Base-by-base conservation (phyloP, 2,113 vertebrate genomes). In the Astatoreochromis straeleni region DNA sequence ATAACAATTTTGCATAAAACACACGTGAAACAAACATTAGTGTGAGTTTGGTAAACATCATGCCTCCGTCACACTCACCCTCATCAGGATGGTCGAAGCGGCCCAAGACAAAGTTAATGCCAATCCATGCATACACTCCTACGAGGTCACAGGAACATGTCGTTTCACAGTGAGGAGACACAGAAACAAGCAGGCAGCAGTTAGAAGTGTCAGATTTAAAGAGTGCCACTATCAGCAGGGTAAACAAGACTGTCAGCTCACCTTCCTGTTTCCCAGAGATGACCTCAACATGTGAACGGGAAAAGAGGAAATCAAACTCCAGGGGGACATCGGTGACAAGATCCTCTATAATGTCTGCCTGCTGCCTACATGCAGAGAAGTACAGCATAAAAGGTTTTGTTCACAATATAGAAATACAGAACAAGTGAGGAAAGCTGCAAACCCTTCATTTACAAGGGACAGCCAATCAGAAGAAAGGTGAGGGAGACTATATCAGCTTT, bases 241-340 rank as follows among this genome's bases (percentile, higher is more conserved):
- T 7, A 2, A 29, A 35, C 5, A n/a, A 47, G 17, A 55, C 7
- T 12, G 11, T 13, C 4, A n/a, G 54, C 97, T 86, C 90, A 99
- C 98, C 98, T 96, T 99, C 98, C 89, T 99, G 98, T 63, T 99
- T 99, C 51, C 98, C 98, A 4, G 98, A 99, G 94, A 99, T 99
- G 54, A 99, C 98, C 93, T 99, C 98, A 1, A 97, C 97, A 0
- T 99, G 98, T 0, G 98, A 99, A 70, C 97, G 97, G 1, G 98
- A 99, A 84, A 99, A 99, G 33, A 99, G 96, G 88, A 99, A 99
- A 85, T 99, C 98, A 68, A 98, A 99, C 85, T 97, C 97, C 87
- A 97, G 95, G 0, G 98, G 98, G 83, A 99, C 97, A 54, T 99
- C 98, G 0, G 97, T 97, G 82, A 98, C 96, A 81, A 99, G 93